A percentile compares a stretch with the other conserved stretches of the same genome.
These are phyloP conservation scores for Cairina moschata DNA, from an alignment of 2,113 vertebrate species.

Conservation along the genomic window DNA sequence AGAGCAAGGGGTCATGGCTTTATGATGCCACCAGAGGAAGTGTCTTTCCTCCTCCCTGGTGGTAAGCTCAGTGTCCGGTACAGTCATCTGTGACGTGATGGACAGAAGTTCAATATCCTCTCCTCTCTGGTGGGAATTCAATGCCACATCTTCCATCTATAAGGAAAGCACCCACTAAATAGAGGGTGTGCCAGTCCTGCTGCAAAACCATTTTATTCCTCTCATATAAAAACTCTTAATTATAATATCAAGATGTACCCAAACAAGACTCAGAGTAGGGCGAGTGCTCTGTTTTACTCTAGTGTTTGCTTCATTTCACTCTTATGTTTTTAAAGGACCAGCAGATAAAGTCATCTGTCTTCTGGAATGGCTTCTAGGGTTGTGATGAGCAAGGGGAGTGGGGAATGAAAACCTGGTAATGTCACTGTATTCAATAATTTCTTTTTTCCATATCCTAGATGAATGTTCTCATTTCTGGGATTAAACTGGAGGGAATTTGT, in stretches of 20 bases:
- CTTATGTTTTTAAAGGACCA: background rate
- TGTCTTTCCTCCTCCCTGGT: background rate
- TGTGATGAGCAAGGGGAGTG: background rate
- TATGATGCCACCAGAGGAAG: background rate
- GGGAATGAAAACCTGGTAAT: background rate
- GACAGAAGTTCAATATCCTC: background rate
- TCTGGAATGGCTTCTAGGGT: background rate
- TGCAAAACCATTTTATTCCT: background rate
- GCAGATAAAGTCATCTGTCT: background rate
- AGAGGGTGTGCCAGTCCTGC: background rate
- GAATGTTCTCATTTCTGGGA: background rate
- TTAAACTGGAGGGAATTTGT: background rate
- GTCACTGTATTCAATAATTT: background rate
- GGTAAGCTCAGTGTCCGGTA: background rate
- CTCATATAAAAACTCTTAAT: background rate
- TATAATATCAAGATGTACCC: background rate
- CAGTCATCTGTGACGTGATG: background rate
- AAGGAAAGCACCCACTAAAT: background rate
- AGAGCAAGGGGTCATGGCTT: background rate
- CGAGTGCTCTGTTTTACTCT: background rate
- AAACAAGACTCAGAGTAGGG: background rate
- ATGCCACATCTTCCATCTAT: fast-evolving
- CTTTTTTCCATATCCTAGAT: background rate
- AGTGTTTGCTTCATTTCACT: background rate
- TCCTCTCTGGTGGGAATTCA: background rate